A percentile compares a stretch with the other conserved stretches of the same genome.
These are phyloP conservation scores for Eidolon dupreanum DNA, from an alignment of 2,797 vertebrate genomes.

Conservation along the genomic window DNA sequence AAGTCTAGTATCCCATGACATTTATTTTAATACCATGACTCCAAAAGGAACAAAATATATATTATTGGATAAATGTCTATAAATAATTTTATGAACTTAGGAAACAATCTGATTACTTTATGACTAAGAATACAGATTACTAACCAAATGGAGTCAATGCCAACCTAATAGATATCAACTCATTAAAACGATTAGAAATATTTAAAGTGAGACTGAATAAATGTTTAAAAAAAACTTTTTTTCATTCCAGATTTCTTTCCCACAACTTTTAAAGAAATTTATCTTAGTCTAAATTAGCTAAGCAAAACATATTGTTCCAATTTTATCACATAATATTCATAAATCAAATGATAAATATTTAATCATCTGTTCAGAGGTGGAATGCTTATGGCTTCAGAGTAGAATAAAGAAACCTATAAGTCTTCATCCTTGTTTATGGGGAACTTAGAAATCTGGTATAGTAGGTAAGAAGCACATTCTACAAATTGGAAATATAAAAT, in stretches of 20 bases:
- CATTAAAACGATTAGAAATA: neutral
- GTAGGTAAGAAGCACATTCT: neutral
- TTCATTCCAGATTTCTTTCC: neutral
- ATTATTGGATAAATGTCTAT: neutral
- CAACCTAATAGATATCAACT: neutral
- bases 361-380: neutral
- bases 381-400: neutral
- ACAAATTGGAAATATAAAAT: neutral
- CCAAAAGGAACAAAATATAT: neutral
- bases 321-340: neutral
- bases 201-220: neutral
- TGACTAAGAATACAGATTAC: neutral
- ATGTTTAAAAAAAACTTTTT: neutral
- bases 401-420: neutral
- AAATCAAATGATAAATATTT: neutral
- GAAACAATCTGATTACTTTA: neutral
- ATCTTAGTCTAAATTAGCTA: neutral
- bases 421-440: neutral
- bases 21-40: neutral
- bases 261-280: neutral
- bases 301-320: neutral
- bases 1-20: neutral
- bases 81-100: neutral
- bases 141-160: neutral
- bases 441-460: neutral